Evolutionary conservation across 2,113 vertebrate genomes (phyloP).

Genomic region (Thunnus thynnus): DNA sequence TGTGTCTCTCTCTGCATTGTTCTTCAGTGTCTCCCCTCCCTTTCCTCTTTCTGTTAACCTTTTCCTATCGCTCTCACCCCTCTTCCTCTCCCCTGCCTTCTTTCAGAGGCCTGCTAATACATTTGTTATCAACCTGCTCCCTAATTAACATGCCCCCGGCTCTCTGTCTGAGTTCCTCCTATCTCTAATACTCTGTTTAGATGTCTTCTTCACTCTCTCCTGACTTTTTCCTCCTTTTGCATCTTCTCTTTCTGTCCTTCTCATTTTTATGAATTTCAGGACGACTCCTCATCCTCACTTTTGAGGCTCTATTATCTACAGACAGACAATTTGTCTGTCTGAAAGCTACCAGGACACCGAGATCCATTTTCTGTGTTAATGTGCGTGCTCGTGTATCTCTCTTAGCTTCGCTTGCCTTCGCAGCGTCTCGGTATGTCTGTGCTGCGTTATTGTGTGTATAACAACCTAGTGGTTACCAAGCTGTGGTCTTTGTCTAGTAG

Average conservation of each 20-base stretch:
- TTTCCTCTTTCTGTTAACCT: conserved; percentile 71
- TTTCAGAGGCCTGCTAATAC: conserved; percentile 92
- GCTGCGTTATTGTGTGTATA: conserved; percentile 12
- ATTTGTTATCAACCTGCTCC: conserved; percentile 87
- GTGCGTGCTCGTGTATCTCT: conserved; percentile 30
- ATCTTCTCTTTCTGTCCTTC: conserved; percentile 9
- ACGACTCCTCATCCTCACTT: conserved; percentile 60
- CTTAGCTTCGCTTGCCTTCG: conserved; percentile 12
- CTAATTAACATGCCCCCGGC: conserved; percentile 74
- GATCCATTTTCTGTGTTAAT: conserved; percentile 63
- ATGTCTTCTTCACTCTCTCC: conserved; percentile 51
- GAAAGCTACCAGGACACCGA: conserved; percentile 57
- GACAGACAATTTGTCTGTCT: conserved; percentile 70
- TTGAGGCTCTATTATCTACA: conserved; percentile 68
- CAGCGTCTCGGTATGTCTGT: not conserved
- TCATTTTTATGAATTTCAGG: conserved; percentile 59
- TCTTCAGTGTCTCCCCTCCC: conserved; percentile 36
- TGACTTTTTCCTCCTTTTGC: conserved; percentile 28
- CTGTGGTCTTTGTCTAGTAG: conserved; percentile 14
- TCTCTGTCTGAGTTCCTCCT: conserved; percentile 55
- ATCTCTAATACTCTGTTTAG: conserved; percentile 59
- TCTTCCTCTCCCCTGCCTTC: conserved; percentile 85
- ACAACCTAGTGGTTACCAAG: conserved; percentile 6
- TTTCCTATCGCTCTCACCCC: conserved; percentile 62
- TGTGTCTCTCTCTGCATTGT: conserved; percentile 37